phyloP scores from a whole-genome alignment of 53 echinoderm and acorn worm species.

The Arbacia lixula region DNA sequence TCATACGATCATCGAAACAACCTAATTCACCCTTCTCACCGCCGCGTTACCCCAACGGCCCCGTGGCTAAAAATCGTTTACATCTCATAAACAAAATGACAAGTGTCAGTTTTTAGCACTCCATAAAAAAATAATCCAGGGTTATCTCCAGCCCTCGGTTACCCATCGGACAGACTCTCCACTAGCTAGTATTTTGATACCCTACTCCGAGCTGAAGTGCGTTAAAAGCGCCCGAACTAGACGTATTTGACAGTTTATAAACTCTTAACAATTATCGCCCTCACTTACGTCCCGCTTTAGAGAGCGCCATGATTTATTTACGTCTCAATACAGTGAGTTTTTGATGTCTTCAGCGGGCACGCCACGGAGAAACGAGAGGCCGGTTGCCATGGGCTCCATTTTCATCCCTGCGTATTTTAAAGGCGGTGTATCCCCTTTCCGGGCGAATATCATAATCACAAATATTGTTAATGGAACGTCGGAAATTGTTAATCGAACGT shows the following conservation, averaged over 20 bases:
- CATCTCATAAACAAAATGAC: slow-evolving; percentile 50
- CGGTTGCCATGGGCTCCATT: no score
- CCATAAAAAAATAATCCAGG: slow-evolving; percentile 47
- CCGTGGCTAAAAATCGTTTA: slow-evolving; percentile 47
- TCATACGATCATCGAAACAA: neutral
- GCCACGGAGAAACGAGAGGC: slow-evolving; percentile 12
- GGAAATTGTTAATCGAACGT: no score
- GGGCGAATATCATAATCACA: no score
- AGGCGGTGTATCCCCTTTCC: no score
- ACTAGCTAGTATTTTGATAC: slow-evolving; percentile 4
- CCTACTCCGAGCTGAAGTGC: slow-evolving; percentile 16
- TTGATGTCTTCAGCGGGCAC: slow-evolving; percentile 39
- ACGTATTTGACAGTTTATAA: slow-evolving; percentile 45
- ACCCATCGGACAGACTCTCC: neutral
- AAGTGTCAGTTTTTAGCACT: slow-evolving; percentile 59
- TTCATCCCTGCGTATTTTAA: no score
- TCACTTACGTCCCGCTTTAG: slow-evolving; percentile 26
- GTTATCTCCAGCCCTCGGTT: no score
- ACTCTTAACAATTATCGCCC: slow-evolving; percentile 56
- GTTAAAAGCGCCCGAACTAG: slow-evolving; percentile 35
- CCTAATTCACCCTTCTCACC: no score
- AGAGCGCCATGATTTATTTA: slow-evolving; percentile 51
- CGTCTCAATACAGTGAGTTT: slow-evolving; percentile 38
- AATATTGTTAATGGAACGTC: no score
- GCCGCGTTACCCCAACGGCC: neutral